Evolutionary conservation across 1,140 invertebrate species (phyloP), one percentile per base, ranked within the genome.

Genomic region (Antheraea pernyi): DNA sequence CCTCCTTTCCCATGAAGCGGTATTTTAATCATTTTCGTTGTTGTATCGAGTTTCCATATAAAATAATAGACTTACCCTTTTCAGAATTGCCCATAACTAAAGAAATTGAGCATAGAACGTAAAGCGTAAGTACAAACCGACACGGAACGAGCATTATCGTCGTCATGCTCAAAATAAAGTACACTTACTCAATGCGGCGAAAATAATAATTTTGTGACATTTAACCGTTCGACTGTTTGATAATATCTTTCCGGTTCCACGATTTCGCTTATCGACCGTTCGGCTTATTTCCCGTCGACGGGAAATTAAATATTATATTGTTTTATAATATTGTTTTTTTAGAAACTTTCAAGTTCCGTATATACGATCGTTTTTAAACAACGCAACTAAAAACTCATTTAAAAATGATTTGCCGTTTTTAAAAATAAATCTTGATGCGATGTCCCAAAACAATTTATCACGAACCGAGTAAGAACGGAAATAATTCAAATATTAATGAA

Each of bases 241-340:
- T 81, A 77, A 64, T 37, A 81, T 81, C 77, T 81, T 76, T 77
- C 74, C 77, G 75, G 72, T 37, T 64, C 36, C 68, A 64, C 66
- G 68, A 68, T 79, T 79, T 75, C 63, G 75, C 73, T 19, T 22
- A 53, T 53, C 46, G 46, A 6, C 46, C 16, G 11, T 53, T 53
- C 11, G 7, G 46, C 1, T n/a, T 9, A 13, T 53, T 53, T 53
- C 46, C 46, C 46, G 46, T 53, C 5, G 4, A 16, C 46, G 46
- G 46, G 46, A 53, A 53, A 53, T 53, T 53, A 53, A 53, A 53
- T n/a, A 53, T 16, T 53, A 6, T 16, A 0, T 11, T 53, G 13
- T 16, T 53, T 48, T 48, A 9, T 48, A 3, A 48, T 48, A 9
- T 48, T 16, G 13, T 53, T 53, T 16, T 53, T 53, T 53, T 53